A percentile compares a stretch with the other conserved stretches of the same genome.
phyloP scores from a whole-genome alignment of 2,797 vertebrate genomes.

The Tapera naevia region DNA sequence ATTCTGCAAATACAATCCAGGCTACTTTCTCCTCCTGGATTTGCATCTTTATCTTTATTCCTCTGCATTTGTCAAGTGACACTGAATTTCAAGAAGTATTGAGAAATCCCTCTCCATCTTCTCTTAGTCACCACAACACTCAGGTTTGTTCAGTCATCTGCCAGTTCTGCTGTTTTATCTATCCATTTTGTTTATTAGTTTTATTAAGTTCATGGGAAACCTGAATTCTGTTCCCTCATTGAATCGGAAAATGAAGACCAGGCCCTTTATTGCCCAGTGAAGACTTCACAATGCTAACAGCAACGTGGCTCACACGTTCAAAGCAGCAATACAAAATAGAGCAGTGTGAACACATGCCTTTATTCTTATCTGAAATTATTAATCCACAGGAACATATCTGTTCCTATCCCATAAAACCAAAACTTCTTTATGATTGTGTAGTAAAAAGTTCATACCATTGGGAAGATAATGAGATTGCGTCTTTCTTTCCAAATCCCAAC shows the following conservation, averaged over 20 bases:
- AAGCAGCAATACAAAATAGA: neutral
- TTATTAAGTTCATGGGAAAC: neutral
- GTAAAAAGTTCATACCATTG: neutral
- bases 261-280: neutral
- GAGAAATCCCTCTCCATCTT: neutral
- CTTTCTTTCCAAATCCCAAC: neutral
- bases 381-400: neutral
- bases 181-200: neutral
- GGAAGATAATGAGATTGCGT: neutral
- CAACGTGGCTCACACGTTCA: rapidly evolving
- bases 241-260: neutral
- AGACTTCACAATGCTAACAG: rapidly evolving
- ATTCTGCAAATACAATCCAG: neutral
- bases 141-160: neutral
- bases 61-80: neutral
- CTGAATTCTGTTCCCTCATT: neutral
- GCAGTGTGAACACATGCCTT: neutral
- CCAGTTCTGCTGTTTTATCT: neutral
- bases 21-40: neutral
- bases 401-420: neutral
- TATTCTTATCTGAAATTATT: neutral
- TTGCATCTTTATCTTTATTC: neutral
- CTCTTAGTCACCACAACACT: neutral
- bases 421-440: neutral
- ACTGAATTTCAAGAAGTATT: neutral